Conservation (phyloP, 1,140 invertebrate genomes). For the Hylaeus volcanicus region DNA sequence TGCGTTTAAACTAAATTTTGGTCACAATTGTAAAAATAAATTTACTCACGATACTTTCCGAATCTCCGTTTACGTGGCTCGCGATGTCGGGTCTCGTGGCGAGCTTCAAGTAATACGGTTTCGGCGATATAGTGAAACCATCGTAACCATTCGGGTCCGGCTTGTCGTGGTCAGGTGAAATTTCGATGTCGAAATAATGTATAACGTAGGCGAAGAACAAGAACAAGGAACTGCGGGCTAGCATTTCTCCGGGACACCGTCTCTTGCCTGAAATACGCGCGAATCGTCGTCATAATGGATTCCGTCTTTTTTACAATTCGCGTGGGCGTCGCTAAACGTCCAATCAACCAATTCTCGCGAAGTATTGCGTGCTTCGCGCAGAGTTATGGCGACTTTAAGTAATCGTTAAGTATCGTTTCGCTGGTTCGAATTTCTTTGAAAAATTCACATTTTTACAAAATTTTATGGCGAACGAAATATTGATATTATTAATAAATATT, state of each 20-base stretch:
- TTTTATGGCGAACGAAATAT: too few relatives aligned
- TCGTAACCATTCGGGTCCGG: slow-evolving; percentile 76
- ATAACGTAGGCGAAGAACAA: slow-evolving; percentile 81
- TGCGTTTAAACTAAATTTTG: too few relatives aligned
- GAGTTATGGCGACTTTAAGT: too few relatives aligned
- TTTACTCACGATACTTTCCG: not conserved
- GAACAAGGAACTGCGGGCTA: slow-evolving; percentile 82
- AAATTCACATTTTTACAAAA: too few relatives aligned
- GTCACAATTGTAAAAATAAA: too few relatives aligned
- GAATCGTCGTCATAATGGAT: not conserved
- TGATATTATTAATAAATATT: too few relatives aligned
- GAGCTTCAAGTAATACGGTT: slow-evolving; percentile 76
- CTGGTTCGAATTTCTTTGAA: too few relatives aligned
- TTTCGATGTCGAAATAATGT: slow-evolving; percentile 80
- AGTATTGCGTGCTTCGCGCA: too few relatives aligned
- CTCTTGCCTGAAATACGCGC: slow-evolving; percentile 81
- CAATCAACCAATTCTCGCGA: too few relatives aligned
- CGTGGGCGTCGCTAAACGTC: not conserved
- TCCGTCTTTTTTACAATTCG: not conserved
- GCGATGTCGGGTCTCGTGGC: slow-evolving; percentile 23
- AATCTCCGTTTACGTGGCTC: not conserved
- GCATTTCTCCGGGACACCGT: slow-evolving; percentile 83
- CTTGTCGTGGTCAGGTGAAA: slow-evolving; percentile 64
- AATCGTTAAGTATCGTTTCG: too few relatives aligned
- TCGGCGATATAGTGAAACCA: slow-evolving; percentile 81